These are phyloP conservation scores for Mellilla xanthometata DNA, from an alignment of 2,888 invertebrate species.

Conservation along the genomic window DNA sequence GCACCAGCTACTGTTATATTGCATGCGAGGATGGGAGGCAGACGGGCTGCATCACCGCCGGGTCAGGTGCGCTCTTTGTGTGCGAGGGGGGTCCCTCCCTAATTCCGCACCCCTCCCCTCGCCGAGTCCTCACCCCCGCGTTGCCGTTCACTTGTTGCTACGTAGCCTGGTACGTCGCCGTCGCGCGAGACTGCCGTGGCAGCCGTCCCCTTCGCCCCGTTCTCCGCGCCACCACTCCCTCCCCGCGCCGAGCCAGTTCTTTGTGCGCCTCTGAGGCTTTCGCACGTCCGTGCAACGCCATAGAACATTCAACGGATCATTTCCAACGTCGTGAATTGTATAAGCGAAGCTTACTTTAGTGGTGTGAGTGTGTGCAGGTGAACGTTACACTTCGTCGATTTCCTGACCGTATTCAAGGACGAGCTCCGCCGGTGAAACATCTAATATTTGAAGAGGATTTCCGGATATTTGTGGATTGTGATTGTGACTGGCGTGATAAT, in stretches of 20 bases:
- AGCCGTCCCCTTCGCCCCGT: constrained; percentile 56
- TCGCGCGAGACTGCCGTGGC: constrained; percentile 65
- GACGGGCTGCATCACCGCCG: constrained; percentile 45
- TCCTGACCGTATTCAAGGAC: constrained; percentile 62
- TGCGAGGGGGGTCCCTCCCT: constrained; percentile 52
- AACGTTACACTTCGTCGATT: constrained; percentile 51
- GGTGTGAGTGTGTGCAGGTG: constrained; percentile 64
- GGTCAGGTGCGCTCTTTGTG: constrained; percentile 69
- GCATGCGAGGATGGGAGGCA: constrained; percentile 33
- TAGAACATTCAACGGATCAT: constrained; percentile 48
- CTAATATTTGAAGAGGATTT: constrained; percentile 40
- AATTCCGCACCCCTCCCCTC: constrained; percentile 43
- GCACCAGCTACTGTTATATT: constrained; percentile 17
- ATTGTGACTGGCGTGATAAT: constrained; percentile 49
- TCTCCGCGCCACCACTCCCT: constrained; percentile 57
- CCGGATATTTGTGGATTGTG: constrained; percentile 52
- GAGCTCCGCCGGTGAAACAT: constrained; percentile 36
- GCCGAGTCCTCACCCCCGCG: constrained; percentile 54
- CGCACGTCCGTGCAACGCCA: constrained; percentile 59
- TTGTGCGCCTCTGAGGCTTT: constrained; percentile 73
- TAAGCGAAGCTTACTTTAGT: constrained; percentile 56
- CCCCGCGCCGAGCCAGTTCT: constrained; percentile 80
- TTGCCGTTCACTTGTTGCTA: constrained; percentile 80
- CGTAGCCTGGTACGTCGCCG: constrained; percentile 58
- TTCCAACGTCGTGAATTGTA: constrained; percentile 59